Base-by-base conservation (phyloP, 2,113 vertebrate genomes). In the Rhegmatorhina hoffmannsi region DNA sequence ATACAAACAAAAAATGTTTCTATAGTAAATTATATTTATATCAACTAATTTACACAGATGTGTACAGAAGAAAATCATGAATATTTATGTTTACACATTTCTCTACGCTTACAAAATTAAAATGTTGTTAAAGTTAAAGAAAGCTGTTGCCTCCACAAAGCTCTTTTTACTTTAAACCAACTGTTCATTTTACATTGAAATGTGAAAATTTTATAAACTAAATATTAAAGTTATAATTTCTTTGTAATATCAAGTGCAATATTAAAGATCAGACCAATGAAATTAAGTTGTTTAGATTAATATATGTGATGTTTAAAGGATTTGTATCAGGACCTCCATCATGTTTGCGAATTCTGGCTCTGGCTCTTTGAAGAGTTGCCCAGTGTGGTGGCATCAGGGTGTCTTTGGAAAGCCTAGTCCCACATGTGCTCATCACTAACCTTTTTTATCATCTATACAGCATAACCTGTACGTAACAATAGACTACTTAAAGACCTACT, bases 11-110 rank as follows among this genome's bases (percentile, higher is more conserved):
- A 44, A 66, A 81, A 38, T 75, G 40, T 96, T 96, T 94, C 89
- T 90, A 87, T 64, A 84, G 46, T 88, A 90, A 95, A 89, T 93
- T 97, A 89, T 94, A 96, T 95, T 96, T 95, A 33, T 96, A 95
- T 87, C 69, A 82, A 82, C 66, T 78, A 80, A 79, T 92, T 90
- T 94, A 60, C 85, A 80, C 43, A 75, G 67, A 81, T 76, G 18
- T 68, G 63, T 88, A 76, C 64, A 79, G 74, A 94, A 95, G 69
- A 91, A 93, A 76, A 86, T 90, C 0, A 90, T 50, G 24, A 67
- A 80, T 87, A 64, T 91, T 64, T 94, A 52, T 89, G 82, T 95
- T 87, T 91, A 80, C 72, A 40, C 43, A 29, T 94, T 95, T 79
- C 83, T 85, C n/a, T 93, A 75, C 44, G 94, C 31, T 84, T 90